Evolutionary conservation across 2,113 vertebrate genomes (phyloP), one percentile per base, ranked within the genome.

Genomic region (Balaeniceps rex): DNA sequence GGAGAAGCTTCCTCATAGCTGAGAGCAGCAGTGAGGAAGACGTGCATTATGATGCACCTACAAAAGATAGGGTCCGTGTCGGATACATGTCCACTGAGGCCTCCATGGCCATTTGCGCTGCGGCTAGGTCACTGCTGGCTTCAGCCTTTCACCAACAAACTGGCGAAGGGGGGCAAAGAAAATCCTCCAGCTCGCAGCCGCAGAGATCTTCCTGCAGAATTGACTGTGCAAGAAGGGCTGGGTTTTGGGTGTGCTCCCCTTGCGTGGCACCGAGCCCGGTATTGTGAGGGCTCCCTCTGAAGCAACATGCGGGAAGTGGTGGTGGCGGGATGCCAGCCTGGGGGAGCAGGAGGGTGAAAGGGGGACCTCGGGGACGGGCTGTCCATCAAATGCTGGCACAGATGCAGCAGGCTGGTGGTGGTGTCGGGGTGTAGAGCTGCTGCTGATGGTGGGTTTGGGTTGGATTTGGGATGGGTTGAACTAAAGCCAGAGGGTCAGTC

Each of bases 1-100:
- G 86, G 92, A 95, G 94, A 96, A 96, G 90, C 88, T 97, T 97
- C 94, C 95, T 97, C 92, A 94, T 93, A 92, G 94, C 92, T 90
- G 65, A 87, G 28, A 92, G 79, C 9, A 7, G 77, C 58, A 61
- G 63, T 13, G 1, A 74, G 58, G 90, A 81, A 58, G 40, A 85
- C 3, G 1, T 0, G 2, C 0, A 1, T 51, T 15, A 24, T 4
- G 60, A 83, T 47, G 60, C 38, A 47, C 28, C 51, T 22, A 68
- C 12, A 55, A 47, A 31, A 54, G 38, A 21, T 0, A 34, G 23
- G 49, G 36, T 57, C 66, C 2, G 0, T 3, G 23, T 28, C 2
- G 8, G 80, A 4, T 6, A 34, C 4, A 3, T 34, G 34, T 33
- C 46, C 28, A 7, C n/a, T 0, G 11, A 82, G 49, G 15, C 38